These are phyloP conservation scores for Nanorana parkeri DNA, from an alignment of 2,113 vertebrate species.

Conservation along the genomic window DNA sequence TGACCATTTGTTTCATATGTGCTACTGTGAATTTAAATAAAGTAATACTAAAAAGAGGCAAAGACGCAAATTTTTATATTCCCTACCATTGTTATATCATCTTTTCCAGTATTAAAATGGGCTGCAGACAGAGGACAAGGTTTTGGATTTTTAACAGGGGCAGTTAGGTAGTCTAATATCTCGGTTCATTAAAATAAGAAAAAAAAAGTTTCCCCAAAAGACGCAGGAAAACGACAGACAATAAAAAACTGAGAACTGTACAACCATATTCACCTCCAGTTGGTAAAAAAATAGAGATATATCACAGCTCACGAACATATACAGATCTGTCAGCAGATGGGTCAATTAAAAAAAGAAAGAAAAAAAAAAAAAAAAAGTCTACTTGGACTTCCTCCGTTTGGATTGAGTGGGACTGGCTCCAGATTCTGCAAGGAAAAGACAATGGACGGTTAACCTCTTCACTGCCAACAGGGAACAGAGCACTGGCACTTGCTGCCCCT, in stretches of 20 bases:
- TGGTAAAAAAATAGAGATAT: conserved; percentile 51
- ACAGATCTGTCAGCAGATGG: conserved; percentile 33
- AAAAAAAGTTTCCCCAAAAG: background rate
- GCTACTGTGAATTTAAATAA: too few relatives aligned
- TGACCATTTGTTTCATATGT: too few relatives aligned
- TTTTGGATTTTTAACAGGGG: background rate
- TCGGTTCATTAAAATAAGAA: background rate
- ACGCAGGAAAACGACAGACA: conserved; percentile 4
- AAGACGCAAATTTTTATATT: too few relatives aligned
- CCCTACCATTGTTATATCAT: too few relatives aligned
- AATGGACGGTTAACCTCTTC: background rate
- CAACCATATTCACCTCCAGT: conserved; percentile 43
- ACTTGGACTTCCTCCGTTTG: conserved; percentile 99
- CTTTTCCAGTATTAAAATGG: too few relatives aligned
- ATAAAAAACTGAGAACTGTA: conserved; percentile 44
- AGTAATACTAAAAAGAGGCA: too few relatives aligned
- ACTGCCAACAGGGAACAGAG: background rate
- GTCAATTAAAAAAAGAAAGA: conserved; percentile 1
- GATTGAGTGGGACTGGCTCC: conserved; percentile 92
- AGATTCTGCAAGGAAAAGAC: conserved; percentile 80
- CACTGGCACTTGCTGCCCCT: background rate
- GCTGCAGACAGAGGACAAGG: too few relatives aligned
- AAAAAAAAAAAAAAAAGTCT: conserved; percentile 70
- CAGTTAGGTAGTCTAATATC: background rate
- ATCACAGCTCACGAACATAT: conserved; percentile 41